These are phyloP conservation scores for Cyanoramphus novaezelandiae DNA, from an alignment of 2,113 vertebrate species.

Conservation along the genomic window DNA sequence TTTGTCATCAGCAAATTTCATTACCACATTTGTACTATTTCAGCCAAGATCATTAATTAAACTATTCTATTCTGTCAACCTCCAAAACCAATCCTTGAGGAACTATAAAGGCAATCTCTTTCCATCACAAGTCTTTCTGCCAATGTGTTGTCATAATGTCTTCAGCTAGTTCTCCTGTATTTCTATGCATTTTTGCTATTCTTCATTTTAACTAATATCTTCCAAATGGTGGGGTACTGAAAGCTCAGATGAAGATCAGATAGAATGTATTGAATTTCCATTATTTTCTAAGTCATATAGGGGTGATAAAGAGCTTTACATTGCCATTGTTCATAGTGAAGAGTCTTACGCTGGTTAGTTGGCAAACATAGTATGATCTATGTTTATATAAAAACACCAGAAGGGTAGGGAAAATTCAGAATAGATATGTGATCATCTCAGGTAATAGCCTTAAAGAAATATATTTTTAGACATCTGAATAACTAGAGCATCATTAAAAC, in stretches of 20 bases:
- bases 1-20: slow-evolving; percentile 14
- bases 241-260: not conserved
- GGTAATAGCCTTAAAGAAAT: not conserved
- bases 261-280: not conserved
- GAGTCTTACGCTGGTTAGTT: not conserved
- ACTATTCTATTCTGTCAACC: not conserved
- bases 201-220: not conserved
- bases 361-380: not conserved
- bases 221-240: not conserved
- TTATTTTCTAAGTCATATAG: not conserved
- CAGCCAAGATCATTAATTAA: slow-evolving; percentile 43
- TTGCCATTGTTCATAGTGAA: not conserved
- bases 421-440: not conserved
- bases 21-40: not conserved
- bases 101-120: not conserved
- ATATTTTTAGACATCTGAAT: not conserved
- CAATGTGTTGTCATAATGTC: not conserved
- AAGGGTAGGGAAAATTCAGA: not conserved
- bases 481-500: not conserved
- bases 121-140: not conserved
- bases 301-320: not conserved
- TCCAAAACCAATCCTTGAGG: not conserved
- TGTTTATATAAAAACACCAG: not conserved
- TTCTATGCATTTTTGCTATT: not conserved
- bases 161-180: not conserved